Percentiles rank a stretch among this genome's conserved stretches.
These are phyloP conservation scores for Pelecanus crispus DNA, from an alignment of 2,113 vertebrate genomes.

Conservation along the genomic window DNA sequence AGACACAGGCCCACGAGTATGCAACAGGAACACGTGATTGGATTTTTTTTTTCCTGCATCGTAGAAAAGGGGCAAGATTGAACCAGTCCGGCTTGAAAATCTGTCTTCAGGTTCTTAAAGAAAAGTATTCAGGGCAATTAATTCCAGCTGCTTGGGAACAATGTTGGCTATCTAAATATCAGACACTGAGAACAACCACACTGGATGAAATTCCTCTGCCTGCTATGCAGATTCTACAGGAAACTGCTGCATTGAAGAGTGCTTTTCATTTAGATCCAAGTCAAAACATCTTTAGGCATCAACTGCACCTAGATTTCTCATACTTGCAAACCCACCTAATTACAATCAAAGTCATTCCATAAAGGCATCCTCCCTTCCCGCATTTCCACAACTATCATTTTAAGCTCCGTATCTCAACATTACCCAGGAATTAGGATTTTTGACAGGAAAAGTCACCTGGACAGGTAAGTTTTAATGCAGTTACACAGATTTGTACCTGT, in stretches of 20 bases:
- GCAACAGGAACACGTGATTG: not conserved
- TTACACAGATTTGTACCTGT: not conserved
- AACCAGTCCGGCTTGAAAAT: not conserved
- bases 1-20: accelerated
- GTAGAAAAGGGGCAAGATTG: not conserved
- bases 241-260: accelerated
- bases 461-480: not conserved
- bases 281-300: not conserved
- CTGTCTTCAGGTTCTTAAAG: not conserved
- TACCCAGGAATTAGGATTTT: not conserved
- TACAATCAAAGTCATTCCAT: not conserved
- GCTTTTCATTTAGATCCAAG: not conserved
- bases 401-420: not conserved
- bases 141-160: not conserved
- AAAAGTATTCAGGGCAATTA: not conserved
- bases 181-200: not conserved
- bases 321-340: not conserved
- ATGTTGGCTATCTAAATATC: not conserved
- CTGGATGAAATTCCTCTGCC: not conserved
- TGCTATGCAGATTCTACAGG: not conserved
- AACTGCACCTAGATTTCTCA: not conserved
- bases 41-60: not conserved
- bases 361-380: not conserved
- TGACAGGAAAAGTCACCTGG: not conserved
- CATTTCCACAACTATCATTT: not conserved